These are phyloP conservation scores for Hydraecia micacea DNA, from an alignment of 2,888 invertebrate species.

Conservation along the genomic window DNA sequence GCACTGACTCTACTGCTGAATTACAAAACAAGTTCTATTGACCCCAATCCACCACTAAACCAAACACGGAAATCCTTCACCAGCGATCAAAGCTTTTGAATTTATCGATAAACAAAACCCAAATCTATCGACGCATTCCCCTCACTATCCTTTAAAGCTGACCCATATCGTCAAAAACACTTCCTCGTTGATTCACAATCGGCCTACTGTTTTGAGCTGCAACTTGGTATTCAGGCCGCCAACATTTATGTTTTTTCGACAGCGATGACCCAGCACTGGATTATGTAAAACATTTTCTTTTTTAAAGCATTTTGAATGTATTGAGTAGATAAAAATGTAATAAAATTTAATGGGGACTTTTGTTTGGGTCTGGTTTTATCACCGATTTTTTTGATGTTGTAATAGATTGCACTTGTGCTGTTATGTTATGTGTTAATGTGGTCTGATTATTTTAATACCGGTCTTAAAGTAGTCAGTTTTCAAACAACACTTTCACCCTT, in stretches of 20 bases:
- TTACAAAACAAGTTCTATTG: conserved; percentile 8
- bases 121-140: conserved; percentile 65
- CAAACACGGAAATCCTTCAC: conserved; percentile 17
- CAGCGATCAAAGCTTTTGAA: neutral
- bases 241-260: conserved; percentile 73
- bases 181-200: conserved; percentile 85
- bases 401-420: conserved; percentile 15
- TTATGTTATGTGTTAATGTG: conserved; percentile 19
- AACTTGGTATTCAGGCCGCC: conserved; percentile 82
- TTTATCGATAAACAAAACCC: conserved; percentile 39
- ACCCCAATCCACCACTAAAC: neutral
- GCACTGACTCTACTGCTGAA: neutral
- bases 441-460: conserved; percentile 23
- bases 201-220: conserved; percentile 79
- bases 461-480: neutral
- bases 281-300: conserved; percentile 64
- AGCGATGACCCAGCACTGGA: conserved; percentile 36
- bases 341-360: conserved; percentile 57
- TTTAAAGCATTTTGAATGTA: conserved; percentile 47
- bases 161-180: conserved; percentile 85
- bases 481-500: neutral
- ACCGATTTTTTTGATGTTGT: conserved; percentile 32
- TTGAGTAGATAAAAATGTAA: conserved; percentile 58
- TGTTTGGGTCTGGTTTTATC: conserved; percentile 46
- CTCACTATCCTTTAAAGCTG: conserved; percentile 78